Base-by-base conservation (phyloP, 2,888 invertebrate species). In the Dynastes hyllus region DNA sequence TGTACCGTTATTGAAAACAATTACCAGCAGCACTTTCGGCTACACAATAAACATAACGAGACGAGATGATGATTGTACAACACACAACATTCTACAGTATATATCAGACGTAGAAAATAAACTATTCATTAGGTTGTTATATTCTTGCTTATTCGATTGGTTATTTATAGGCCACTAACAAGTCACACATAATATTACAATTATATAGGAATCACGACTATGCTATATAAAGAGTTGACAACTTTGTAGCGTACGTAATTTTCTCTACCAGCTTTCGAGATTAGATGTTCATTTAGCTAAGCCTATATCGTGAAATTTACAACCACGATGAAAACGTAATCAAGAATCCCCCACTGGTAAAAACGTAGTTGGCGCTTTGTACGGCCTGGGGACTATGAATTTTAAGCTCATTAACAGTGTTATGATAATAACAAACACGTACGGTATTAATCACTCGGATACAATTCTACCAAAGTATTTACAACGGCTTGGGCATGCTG, bases 331-430 rank as follows among this genome's bases (percentile, higher is more conserved):
- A 78, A 78, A 78, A 73, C 75, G 65, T 78, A 78, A 75, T 63
- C 65, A 78, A 78, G 67, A 66, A 66, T 73, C 73, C 67, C 75
- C 78, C 67, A 75, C 78, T 78, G 75, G 66, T 69, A 77, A 45
- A 45, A 75, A 58, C 55, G 58, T 67, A 22, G 45, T 40, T 32
- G n/a, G 71, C 55, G 58, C 71, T 71, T 71, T 71, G 58, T 71
- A 71, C 55, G 40, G 22, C 37, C 73, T 22, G 55, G 45, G 55
- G 37, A 58, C 69, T 78, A 73, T 78, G 78, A 73, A 78, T 78
- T 78, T 78, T 78, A 78, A 78, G 75, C 78, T 78, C 78, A 78
- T 78, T 78, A 78, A 73, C 65, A 55, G 78, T 78, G 50, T 66
- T 61, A 55, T 65, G 32, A 78, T 73, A 78, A 78, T 73, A 75